phyloP scores from a whole-genome alignment of 92 coral and sea anemone genomes.

The Parazoanthus atlanticus region DNA sequence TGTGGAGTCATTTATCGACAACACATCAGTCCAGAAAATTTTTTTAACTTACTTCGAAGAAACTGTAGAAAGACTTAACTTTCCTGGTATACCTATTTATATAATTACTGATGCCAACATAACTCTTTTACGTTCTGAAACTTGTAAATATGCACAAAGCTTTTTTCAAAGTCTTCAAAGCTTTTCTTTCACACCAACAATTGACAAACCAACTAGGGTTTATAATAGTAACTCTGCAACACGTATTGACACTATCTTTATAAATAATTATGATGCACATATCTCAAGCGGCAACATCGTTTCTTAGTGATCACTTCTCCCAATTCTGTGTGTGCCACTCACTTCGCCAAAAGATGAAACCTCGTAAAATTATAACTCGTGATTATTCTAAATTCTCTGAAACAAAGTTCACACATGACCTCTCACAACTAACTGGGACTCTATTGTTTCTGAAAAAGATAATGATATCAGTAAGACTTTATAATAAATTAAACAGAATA shows the following conservation, averaged over 20 bases:
- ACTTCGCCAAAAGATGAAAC: background rate
- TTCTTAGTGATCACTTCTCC: too few species aligned
- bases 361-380: slow-evolving; percentile 15
- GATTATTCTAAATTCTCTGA: slow-evolving; percentile 47
- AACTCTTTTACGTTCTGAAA: background rate
- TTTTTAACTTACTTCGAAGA: too few species aligned
- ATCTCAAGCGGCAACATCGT: background rate
- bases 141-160: background rate
- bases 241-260: background rate
- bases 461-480: slow-evolving; percentile 43
- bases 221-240: background rate
- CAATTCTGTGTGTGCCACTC: background rate
- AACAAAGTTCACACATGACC: slow-evolving; percentile 28
- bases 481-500: slow-evolving; percentile 42
- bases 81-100: too few species aligned
- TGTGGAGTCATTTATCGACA: too few species aligned
- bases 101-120: too few species aligned
- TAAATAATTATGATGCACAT: too few species aligned
- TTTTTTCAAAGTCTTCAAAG: background rate
- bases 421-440: slow-evolving; percentile 31
- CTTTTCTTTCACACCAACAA: too few species aligned
- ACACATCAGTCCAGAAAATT: too few species aligned
- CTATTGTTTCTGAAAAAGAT: background rate
- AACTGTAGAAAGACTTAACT: too few species aligned
- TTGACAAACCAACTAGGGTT: background rate